Conservation (phyloP, 2,888 invertebrate species). For the Brachyptera putata region DNA sequence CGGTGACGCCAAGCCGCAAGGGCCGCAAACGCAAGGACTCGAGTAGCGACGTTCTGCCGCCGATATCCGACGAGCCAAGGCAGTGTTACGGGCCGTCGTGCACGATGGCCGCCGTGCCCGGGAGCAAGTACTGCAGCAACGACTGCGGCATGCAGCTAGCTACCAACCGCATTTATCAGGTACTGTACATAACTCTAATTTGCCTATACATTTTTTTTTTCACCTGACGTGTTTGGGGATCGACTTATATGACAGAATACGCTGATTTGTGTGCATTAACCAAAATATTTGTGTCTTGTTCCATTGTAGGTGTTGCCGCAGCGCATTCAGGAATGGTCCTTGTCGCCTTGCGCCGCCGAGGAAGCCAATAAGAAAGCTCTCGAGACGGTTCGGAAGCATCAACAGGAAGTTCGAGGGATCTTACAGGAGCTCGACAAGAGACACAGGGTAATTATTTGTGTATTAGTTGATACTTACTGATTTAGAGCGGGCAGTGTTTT, state of each 20-base stretch:
- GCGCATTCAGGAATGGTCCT: slow-evolving; percentile 89
- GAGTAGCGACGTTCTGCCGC: slow-evolving; percentile 28
- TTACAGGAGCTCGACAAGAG: slow-evolving; percentile 76
- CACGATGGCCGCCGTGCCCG: slow-evolving; percentile 65
- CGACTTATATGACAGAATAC: too few species aligned
- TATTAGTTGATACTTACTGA: too few species aligned
- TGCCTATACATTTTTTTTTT: too few species aligned
- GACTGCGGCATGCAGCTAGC: slow-evolving; percentile 88
- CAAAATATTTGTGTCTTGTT: too few species aligned
- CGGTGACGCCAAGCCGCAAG: not conserved
- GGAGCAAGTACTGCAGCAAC: slow-evolving; percentile 91
- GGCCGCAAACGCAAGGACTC: slow-evolving; percentile 37
- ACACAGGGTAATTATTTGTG: slow-evolving; percentile 53
- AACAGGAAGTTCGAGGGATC: slow-evolving; percentile 70
- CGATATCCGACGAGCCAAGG: slow-evolving; percentile 47
- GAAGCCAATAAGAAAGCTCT: slow-evolving; percentile 66
- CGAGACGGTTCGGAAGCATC: slow-evolving; percentile 72
- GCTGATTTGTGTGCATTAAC: too few species aligned
- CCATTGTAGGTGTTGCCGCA: slow-evolving; percentile 68
- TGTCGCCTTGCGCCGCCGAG: slow-evolving; percentile 81
- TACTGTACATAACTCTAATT: slow-evolving; percentile 42
- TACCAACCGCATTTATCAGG: slow-evolving; percentile 77
- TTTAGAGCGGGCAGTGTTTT: too few species aligned
- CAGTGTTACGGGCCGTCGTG: slow-evolving; percentile 95
- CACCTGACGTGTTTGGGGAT: too few species aligned